phyloP scores from a whole-genome alignment of 2,797 vertebrate species.

The Rhinella marina region DNA sequence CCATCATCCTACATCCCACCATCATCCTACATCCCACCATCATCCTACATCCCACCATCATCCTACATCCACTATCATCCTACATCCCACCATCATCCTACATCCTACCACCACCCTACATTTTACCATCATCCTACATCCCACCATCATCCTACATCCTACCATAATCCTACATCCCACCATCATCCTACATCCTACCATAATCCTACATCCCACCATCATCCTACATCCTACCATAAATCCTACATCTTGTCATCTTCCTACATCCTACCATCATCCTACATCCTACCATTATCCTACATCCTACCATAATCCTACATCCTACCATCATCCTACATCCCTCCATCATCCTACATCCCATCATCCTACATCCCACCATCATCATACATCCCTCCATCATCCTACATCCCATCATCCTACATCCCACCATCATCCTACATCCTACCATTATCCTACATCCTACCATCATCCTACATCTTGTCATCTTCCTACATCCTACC shows the following conservation, averaged over 20 bases:
- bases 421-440: background rate
- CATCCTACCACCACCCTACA: too few relatives aligned
- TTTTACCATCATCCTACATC: too few relatives aligned
- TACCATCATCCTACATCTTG: background rate
- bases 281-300: background rate
- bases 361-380: background rate
- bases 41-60: too few relatives aligned
- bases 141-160: too few relatives aligned
- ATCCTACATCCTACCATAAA: too few relatives aligned
- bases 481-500: background rate
- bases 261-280: background rate
- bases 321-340: background rate
- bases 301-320: background rate
- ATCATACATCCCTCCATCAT: background rate
- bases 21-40: too few relatives aligned
- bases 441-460: background rate
- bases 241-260: background rate
- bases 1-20: too few relatives aligned
- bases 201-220: background rate
- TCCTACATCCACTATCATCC: too few relatives aligned
- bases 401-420: background rate
- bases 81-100: too few relatives aligned
- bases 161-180: too few relatives aligned
- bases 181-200: too few relatives aligned
- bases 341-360: background rate